These are phyloP conservation scores for Acronicta alni DNA, from an alignment of 2,888 invertebrate genomes.

Conservation along the genomic window DNA sequence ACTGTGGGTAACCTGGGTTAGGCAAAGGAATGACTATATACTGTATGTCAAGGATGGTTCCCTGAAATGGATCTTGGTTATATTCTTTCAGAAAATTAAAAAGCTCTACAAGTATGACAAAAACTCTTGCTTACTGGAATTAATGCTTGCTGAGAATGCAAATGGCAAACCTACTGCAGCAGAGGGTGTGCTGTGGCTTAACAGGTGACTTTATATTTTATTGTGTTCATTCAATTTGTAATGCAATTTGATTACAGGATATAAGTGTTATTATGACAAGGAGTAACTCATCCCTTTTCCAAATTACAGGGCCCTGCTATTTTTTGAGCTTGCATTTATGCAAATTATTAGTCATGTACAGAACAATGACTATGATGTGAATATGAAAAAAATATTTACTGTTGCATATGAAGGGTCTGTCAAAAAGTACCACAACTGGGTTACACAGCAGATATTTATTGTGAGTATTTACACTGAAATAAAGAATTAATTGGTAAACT, in stretches of 20 bases:
- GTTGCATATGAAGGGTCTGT: constrained; percentile 92
- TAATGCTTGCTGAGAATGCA: constrained; percentile 90
- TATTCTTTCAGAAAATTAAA: constrained; percentile 89
- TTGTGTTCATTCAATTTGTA: background rate
- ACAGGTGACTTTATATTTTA: constrained; percentile 89
- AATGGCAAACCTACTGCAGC: constrained; percentile 86
- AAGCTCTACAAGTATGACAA: constrained; percentile 87
- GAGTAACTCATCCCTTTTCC: background rate
- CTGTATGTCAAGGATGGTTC: too few relatives aligned
- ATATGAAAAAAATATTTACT: constrained; percentile 90
- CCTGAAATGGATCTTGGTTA: too few relatives aligned
- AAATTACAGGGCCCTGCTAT: constrained; percentile 89
- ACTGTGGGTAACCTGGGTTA: too few relatives aligned
- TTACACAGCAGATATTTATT: constrained; percentile 92
- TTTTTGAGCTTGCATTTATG: constrained; percentile 90
- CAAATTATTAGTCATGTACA: constrained; percentile 86
- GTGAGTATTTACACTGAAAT: constrained; percentile 80
- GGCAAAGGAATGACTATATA: too few relatives aligned
- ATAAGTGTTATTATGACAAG: background rate
- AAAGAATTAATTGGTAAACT: background rate
- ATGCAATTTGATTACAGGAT: too few relatives aligned
- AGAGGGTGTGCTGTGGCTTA: constrained; percentile 93
- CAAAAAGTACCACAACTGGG: constrained; percentile 93
- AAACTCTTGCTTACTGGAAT: constrained; percentile 90
- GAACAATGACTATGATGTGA: constrained; percentile 82